These are phyloP conservation scores for Scaptomyza parva DNA, from an alignment of 2,888 invertebrate genomes.

Conservation along the genomic window DNA sequence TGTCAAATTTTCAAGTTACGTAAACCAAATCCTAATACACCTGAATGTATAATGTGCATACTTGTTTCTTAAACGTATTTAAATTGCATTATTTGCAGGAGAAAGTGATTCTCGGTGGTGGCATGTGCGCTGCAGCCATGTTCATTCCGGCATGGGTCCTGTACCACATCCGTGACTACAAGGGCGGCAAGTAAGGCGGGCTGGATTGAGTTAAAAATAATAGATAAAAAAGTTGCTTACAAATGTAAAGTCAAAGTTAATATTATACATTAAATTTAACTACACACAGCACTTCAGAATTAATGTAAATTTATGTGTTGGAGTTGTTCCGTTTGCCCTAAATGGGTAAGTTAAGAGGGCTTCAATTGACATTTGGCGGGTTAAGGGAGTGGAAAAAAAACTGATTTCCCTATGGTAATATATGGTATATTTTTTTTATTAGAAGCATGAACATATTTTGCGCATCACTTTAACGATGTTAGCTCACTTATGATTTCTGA, in stretches of 20 bases:
- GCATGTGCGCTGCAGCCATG: constrained; percentile 78
- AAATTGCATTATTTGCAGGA: constrained; percentile 71
- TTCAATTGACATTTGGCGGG: background rate
- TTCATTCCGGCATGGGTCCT: constrained; percentile 83
- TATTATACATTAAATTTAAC: constrained; percentile 46
- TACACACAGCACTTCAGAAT: constrained; percentile 24
- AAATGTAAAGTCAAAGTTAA: constrained; percentile 52
- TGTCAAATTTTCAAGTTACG: constrained; percentile 66
- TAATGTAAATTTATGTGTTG: background rate
- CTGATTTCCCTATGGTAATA: constrained; percentile 41
- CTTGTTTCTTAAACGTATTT: background rate
- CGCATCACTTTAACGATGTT: constrained; percentile 39
- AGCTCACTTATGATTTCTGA: constrained; percentile 65
- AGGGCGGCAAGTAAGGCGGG: constrained; percentile 72
- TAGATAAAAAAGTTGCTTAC: constrained; percentile 40
- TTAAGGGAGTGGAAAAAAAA: background rate
- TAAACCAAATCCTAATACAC: constrained; percentile 58
- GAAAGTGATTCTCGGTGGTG: constrained; percentile 80
- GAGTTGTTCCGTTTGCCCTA: background rate
- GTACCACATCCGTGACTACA: constrained; percentile 82
- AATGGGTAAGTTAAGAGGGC: background rate
- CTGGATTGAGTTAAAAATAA: constrained; percentile 24
- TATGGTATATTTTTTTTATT: constrained; percentile 51
- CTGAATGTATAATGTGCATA: background rate
- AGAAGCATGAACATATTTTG: constrained; percentile 50